A percentile compares a stretch with the other conserved stretches of the same genome.
These are phyloP conservation scores for Laterallus jamaicensis DNA, from an alignment of 2,113 vertebrate genomes.

Conservation along the genomic window DNA sequence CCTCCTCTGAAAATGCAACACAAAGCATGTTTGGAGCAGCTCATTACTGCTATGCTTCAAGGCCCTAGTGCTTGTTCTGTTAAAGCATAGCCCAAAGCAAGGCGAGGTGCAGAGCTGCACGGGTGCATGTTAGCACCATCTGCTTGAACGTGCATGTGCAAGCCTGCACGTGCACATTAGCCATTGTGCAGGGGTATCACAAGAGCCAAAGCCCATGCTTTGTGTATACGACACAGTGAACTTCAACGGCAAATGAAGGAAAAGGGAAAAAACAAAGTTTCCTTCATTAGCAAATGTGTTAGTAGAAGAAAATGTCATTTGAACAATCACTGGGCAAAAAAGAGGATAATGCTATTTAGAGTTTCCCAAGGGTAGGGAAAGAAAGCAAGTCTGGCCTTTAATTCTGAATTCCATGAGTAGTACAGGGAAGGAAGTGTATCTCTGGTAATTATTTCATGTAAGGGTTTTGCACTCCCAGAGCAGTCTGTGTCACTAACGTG, in stretches of 20 bases:
- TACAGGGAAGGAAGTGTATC: neutral
- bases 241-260: neutral
- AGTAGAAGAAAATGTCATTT: neutral
- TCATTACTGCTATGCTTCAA: neutral
- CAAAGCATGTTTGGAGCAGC: neutral
- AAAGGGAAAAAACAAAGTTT: neutral
- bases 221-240: neutral
- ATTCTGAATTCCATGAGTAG: neutral
- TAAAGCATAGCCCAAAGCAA: constrained; percentile 10
- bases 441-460: neutral
- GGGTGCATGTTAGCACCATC: rapidly evolving
- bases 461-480: neutral
- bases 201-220: neutral
- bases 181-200: neutral
- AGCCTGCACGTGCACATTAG: neutral
- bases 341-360: neutral
- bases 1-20: constrained; percentile 45
- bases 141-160: neutral
- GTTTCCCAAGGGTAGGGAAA: neutral
- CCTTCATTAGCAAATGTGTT: neutral
- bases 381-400: neutral
- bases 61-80: neutral
- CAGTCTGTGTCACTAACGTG: neutral
- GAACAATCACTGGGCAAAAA: neutral
- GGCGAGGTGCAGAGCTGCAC: neutral